phyloP scores from a whole-genome alignment of 2,888 invertebrate genomes.

The Vannuccia rotundouncinata region DNA sequence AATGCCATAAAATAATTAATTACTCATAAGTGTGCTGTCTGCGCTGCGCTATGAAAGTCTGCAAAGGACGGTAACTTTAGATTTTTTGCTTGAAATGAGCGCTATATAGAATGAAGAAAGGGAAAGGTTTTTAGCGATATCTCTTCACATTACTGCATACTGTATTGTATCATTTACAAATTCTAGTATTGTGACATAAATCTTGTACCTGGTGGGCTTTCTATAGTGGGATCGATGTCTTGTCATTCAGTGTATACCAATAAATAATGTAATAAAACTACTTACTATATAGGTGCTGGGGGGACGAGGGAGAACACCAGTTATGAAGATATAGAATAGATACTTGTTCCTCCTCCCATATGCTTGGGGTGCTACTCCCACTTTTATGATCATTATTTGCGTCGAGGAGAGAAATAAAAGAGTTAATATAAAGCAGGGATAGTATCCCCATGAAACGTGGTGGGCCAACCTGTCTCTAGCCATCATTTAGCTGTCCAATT shows the following conservation, averaged over 20 bases:
- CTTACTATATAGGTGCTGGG: neutral
- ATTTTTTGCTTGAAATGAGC: neutral
- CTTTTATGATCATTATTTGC: neutral
- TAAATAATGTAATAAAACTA: neutral
- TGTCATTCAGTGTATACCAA: neutral
- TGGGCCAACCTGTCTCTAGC: neutral
- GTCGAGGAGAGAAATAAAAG: too few species aligned
- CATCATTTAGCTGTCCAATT: neutral
- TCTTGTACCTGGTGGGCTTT: neutral
- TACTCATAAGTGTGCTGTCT: neutral
- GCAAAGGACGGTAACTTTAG: neutral
- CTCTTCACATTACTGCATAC: too few species aligned
- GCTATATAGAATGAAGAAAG: neutral
- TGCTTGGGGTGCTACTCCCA: neutral
- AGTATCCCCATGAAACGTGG: neutral
- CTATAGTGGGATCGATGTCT: neutral
- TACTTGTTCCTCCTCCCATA: neutral
- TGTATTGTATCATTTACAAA: neutral
- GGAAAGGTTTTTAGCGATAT: neutral
- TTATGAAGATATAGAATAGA: neutral
- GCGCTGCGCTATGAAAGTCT: neutral
- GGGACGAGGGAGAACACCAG: neutral
- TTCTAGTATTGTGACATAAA: neutral
- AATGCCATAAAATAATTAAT: slow-evolving; percentile 18
- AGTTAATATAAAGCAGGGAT: too few species aligned